Evolutionary conservation across 2,113 vertebrate species (phyloP).

Genomic region (Sphyrna mokarran): DNA sequence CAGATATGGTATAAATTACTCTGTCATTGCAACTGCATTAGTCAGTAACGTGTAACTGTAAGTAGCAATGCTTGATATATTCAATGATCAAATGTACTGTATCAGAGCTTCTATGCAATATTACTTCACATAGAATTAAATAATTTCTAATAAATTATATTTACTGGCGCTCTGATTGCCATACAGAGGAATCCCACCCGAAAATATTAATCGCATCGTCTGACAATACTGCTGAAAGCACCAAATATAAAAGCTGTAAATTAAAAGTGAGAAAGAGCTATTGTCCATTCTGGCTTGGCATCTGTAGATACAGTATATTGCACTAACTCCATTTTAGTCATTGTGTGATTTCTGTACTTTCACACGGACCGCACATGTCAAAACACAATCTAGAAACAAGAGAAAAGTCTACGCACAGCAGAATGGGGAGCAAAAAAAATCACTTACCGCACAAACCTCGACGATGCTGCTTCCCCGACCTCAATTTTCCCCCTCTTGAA

Average conservation of each 20-base stretch:
- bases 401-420: constrained; percentile 22
- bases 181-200: not conserved
- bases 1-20: not conserved
- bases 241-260: not conserved
- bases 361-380: constrained; percentile 32
- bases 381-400: constrained; percentile 10
- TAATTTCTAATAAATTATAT: not conserved
- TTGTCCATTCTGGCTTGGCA: not conserved
- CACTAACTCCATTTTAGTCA: not conserved
- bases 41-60: not conserved
- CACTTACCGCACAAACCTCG: constrained; percentile 36
- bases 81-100: not conserved
- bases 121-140: not conserved
- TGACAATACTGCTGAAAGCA: not conserved
- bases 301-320: not conserved
- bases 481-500: constrained; percentile 14
- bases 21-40: not conserved
- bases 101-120: not conserved
- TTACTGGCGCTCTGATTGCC: not conserved
- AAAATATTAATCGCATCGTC: not conserved
- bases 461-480: not conserved
- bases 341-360: constrained; percentile 31
- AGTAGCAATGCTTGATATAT: not conserved
- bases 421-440: constrained; percentile 15
- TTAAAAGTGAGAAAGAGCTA: not conserved